These are phyloP conservation scores for Chrysoperla carnea DNA, from an alignment of 1,140 invertebrate species.

Conservation along the genomic window DNA sequence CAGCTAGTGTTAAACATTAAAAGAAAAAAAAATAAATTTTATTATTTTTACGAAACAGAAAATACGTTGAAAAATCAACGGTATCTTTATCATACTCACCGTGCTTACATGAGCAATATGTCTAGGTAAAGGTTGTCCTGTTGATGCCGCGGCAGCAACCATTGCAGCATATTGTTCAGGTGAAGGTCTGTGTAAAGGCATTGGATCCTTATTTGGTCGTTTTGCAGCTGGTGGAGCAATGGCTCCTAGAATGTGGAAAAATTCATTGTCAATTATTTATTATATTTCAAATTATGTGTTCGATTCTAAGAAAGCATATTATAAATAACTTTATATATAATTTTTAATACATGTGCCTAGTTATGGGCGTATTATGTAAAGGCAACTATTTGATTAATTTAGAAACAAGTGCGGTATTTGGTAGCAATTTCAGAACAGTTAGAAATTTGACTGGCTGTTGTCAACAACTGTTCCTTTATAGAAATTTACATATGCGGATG, in stretches of 20 bases:
- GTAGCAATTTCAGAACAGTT: too few species aligned
- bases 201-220: slow-evolving; percentile 48
- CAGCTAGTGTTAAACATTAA: slow-evolving; percentile 27
- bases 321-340: not conserved
- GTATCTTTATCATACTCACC: too few species aligned
- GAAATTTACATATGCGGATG: too few species aligned
- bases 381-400: too few species aligned
- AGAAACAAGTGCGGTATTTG: too few species aligned
- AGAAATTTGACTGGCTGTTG: too few species aligned
- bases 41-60: not conserved
- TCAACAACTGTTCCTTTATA: too few species aligned
- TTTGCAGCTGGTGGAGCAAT: slow-evolving; percentile 38
- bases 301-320: not conserved
- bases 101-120: slow-evolving; percentile 38
- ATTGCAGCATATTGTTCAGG: slow-evolving; percentile 45
- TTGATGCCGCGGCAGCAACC: slow-evolving; percentile 36
- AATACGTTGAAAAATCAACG: too few species aligned
- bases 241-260: not conserved
- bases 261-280: not conserved
- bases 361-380: too few species aligned
- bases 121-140: slow-evolving; percentile 38
- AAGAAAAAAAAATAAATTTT: slow-evolving; percentile 1
- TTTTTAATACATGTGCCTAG: too few species aligned
- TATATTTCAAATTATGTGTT: not conserved
- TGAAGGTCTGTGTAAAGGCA: slow-evolving; percentile 40